These are phyloP conservation scores for Botia almorhae DNA, from an alignment of 2,797 vertebrate species.

Conservation along the genomic window DNA sequence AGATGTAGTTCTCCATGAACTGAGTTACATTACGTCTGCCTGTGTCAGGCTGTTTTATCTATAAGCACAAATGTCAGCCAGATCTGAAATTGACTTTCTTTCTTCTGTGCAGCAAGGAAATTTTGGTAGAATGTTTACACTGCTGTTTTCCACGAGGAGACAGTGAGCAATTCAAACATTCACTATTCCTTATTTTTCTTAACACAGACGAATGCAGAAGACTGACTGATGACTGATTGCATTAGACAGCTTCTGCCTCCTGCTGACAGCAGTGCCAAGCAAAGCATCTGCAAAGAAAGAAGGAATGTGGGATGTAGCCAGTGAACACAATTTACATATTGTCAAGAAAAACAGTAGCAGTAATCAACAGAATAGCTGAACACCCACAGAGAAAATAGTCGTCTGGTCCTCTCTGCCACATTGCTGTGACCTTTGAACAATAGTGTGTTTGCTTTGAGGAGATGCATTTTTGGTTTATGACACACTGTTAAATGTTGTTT, in stretches of 20 bases:
- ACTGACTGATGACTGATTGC: constrained; percentile 3
- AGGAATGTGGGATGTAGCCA: neutral
- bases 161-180: too few species aligned
- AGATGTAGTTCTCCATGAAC: neutral
- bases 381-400: neutral
- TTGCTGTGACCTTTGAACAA: constrained; percentile 15
- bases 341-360: constrained; percentile 22
- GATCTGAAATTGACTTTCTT: too few species aligned
- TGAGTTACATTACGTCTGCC: too few species aligned
- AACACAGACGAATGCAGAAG: neutral
- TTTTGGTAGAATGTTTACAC: too few species aligned
- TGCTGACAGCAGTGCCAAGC: constrained; percentile 22
- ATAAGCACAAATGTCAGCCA: neutral
- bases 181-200: neutral
- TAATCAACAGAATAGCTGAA: constrained; percentile 9
- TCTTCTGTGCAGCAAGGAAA: too few species aligned
- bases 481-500: neutral
- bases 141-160: too few species aligned
- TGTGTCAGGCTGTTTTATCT: neutral
- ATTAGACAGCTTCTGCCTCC: constrained; percentile 10
- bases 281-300: neutral
- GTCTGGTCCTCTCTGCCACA: neutral
- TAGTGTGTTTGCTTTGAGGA: neutral
- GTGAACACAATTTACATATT: constrained; percentile 16
- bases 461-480: neutral